Percentiles rank a stretch among this genome's conserved stretches.
Conservation (phyloP, 2,888 invertebrate genomes). For the Antitype chi region DNA sequence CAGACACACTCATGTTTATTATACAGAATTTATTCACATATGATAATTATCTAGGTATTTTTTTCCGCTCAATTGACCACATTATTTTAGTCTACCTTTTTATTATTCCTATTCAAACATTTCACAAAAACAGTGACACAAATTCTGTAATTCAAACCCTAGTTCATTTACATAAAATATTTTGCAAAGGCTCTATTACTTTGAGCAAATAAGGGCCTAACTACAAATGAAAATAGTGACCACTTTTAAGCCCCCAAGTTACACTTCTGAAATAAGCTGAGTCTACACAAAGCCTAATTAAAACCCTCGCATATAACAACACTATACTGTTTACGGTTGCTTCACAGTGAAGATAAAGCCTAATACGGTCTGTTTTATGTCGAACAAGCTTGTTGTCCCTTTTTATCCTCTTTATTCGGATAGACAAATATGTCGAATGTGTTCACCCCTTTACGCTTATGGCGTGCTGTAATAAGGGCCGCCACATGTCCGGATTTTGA, state of each 20-base stretch:
- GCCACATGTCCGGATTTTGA: conserved; percentile 21
- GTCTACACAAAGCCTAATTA: conserved; percentile 59
- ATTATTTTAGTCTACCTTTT: neutral
- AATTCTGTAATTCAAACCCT: conserved; percentile 6
- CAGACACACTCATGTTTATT: too few relatives aligned
- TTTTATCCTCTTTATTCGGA: conserved; percentile 45
- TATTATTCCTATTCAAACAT: neutral
- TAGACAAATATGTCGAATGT: conserved; percentile 30
- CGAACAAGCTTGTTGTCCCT: conserved; percentile 27
- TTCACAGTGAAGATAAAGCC: conserved; percentile 37
- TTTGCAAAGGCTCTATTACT: conserved; percentile 1
- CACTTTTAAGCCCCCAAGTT: conserved; percentile 10
- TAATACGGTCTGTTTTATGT: conserved; percentile 28
- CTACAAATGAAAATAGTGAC: conserved; percentile 39
- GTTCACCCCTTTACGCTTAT: conserved; percentile 28
- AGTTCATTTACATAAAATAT: conserved; percentile 19
- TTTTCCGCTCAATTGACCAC: neutral
- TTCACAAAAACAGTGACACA: neutral
- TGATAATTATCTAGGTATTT: neutral
- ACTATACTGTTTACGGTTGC: conserved; percentile 16
- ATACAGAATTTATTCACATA: neutral
- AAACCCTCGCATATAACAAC: conserved; percentile 41
- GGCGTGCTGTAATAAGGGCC: neutral
- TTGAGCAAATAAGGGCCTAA: conserved; percentile 29
- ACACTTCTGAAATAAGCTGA: conserved; percentile 34